Base-by-base conservation (phyloP, 2,797 vertebrate species). In the Pseudochromis fuscus region DNA sequence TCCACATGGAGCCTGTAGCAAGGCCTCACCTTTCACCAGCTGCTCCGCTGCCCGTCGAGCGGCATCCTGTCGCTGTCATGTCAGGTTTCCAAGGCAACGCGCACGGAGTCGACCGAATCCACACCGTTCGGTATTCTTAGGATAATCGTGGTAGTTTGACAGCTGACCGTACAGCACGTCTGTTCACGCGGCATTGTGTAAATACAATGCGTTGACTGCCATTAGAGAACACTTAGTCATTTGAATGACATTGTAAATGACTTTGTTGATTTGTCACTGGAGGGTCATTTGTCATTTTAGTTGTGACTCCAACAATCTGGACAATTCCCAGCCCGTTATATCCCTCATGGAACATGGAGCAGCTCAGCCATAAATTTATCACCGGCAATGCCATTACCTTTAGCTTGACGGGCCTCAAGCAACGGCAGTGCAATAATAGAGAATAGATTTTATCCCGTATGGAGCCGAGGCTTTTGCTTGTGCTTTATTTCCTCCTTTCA, bases 381-480 rank as follows among this genome's bases (percentile, higher is more conserved):
- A 92, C 88, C 61, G 77, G 89, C 86, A 79, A 87, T 90, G 88
- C 88, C 83, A 91, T 94, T 93, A 94, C 88, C 89, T 89, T 87
- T 80, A 81, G 87, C 88, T 79, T 90, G 87, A 92, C 82, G 89
- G 90, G 87, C 92, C 88, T 89, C 89, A 71, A 94, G 91, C 91
- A 87, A 87, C 62, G 56, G 79, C 87, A 88, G 89, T 75, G 90
- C 91, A 92, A 93, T 94, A 94, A 93, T 91, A 90, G 86, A 92
- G 91, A 94, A 94, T 91, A 91, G 92, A 93, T 94, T 92, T 91
- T 91, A 93, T 94, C 92, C 90, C 89, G 67, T 89, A 86, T 84
- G 86, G 89, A 89, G 84, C 76, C 11, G 23, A 82, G 86, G 87
- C 87, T 85, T 88, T 89, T 45, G 79, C 84, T 82, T 81, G 85